These are phyloP conservation scores for Megamerina dolium DNA, from an alignment of 2,888 invertebrate genomes.

Conservation along the genomic window DNA sequence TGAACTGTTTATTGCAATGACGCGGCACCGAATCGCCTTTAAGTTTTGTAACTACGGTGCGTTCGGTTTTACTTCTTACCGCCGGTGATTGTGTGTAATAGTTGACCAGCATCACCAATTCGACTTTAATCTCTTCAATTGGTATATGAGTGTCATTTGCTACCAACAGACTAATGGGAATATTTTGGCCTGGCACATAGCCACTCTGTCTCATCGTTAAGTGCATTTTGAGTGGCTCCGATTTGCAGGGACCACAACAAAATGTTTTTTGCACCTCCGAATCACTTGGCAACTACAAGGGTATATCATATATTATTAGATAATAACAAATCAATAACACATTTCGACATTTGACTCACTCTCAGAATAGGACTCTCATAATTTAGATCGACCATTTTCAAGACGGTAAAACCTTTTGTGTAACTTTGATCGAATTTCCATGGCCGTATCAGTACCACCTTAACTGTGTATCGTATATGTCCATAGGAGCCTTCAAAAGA, in stretches of 20 bases:
- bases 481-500: constrained; percentile 52
- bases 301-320: too few relatives aligned
- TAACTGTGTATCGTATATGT: constrained; percentile 53
- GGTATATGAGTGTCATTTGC: constrained; percentile 55
- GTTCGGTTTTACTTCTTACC: constrained; percentile 26
- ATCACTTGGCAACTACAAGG: constrained; percentile 29
- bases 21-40: constrained; percentile 27
- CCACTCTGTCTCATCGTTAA: constrained; percentile 38
- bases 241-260: constrained; percentile 37
- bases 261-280: constrained; percentile 31
- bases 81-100: constrained; percentile 28
- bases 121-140: constrained; percentile 39
- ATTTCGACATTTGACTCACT: too few relatives aligned
- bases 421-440: constrained; percentile 68
- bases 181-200: constrained; percentile 41
- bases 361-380: too few relatives aligned
- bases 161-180: constrained; percentile 48
- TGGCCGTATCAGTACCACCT: constrained; percentile 70
- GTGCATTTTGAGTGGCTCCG: constrained; percentile 32
- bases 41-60: constrained; percentile 28
- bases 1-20: constrained; percentile 30
- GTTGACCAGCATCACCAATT: constrained; percentile 33
- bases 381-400: constrained; percentile 69
- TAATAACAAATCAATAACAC: too few relatives aligned
- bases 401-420: constrained; percentile 70